Evolutionary conservation across 2,113 vertebrate genomes (phyloP).

Genomic region (Pteronura brasiliensis): DNA sequence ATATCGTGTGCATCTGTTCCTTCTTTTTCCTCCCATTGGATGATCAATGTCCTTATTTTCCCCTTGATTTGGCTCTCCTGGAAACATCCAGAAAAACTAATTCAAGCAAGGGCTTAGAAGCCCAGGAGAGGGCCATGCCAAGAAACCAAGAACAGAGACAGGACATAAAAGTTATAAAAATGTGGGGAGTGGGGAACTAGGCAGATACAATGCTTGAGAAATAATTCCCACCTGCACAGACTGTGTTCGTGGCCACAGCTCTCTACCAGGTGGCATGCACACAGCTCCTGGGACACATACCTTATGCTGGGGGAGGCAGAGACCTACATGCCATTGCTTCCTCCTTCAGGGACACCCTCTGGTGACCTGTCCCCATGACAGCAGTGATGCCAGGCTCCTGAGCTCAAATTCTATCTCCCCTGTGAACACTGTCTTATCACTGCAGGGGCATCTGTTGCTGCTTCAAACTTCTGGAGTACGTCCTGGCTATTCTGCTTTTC

Average conservation of each 20-base stretch:
- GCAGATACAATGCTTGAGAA: background rate
- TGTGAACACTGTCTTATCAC: background rate
- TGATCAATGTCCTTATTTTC: too few species aligned
- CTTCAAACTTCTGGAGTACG: background rate
- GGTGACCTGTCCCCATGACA: background rate
- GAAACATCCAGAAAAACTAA: too few species aligned
- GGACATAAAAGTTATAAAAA: background rate
- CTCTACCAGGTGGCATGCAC: rapidly evolving
- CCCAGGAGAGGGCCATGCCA: too few species aligned
- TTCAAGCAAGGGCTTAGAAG: too few species aligned
- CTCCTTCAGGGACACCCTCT: background rate
- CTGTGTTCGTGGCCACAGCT: rapidly evolving
- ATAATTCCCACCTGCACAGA: background rate
- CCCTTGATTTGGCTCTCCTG: too few species aligned
- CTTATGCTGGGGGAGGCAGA: background rate
- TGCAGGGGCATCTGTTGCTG: background rate
- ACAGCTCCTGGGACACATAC: background rate
- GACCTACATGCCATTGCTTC: background rate
- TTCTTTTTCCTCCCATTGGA: too few species aligned
- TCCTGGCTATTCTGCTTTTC: background rate
- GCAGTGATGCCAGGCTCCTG: too few species aligned
- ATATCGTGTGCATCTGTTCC: too few species aligned
- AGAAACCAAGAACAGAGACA: background rate
- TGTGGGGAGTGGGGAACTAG: background rate
- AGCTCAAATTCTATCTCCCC: background rate